These are phyloP conservation scores for Agrochola litura DNA, from an alignment of 2,888 invertebrate species.

Conservation along the genomic window DNA sequence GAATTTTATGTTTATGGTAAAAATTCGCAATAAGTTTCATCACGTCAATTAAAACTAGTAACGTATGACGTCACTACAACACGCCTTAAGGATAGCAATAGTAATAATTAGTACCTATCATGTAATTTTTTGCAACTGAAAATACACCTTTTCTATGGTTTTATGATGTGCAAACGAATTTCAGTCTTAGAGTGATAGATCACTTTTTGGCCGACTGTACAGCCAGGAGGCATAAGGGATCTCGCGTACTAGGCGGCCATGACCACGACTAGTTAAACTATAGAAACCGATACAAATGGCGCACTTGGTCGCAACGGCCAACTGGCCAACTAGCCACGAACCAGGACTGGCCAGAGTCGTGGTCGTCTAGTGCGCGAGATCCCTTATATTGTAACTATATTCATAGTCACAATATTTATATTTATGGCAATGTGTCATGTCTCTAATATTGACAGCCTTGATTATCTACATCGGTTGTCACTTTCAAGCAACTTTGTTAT, in stretches of 20 bases:
- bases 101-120: not conserved
- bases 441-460: not conserved
- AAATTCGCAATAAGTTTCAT: not conserved
- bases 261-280: too few species aligned
- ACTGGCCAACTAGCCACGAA: too few species aligned
- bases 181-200: not conserved
- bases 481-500: not conserved
- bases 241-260: too few species aligned
- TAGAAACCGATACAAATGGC: too few species aligned
- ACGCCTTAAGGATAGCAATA: not conserved
- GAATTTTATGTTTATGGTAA: too few species aligned
- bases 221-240: not conserved
- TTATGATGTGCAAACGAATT: not conserved
- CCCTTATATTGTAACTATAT: not conserved
- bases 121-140: not conserved
- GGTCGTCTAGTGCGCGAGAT: too few species aligned
- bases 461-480: not conserved
- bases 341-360: too few species aligned
- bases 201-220: not conserved
- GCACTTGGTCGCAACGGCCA: too few species aligned
- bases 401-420: conserved; percentile 1
- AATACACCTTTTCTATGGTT: not conserved
- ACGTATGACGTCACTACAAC: not conserved
- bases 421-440: not conserved
- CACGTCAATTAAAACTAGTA: not conserved